These are phyloP conservation scores for Druon quercuslanigerum DNA, from an alignment of 1,140 invertebrate genomes.

Conservation along the genomic window DNA sequence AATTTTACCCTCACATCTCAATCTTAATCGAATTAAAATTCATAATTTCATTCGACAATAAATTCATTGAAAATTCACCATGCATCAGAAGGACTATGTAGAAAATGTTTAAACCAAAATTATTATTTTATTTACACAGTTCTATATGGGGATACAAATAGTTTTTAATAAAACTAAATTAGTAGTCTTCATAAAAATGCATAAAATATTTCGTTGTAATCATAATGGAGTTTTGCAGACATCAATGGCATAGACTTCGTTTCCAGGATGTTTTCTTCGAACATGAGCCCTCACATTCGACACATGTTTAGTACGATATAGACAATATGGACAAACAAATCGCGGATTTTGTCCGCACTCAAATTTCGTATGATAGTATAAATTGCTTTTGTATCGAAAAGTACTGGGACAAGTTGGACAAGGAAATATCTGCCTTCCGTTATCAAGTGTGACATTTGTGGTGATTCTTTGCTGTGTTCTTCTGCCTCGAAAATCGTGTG, in stretches of 20 bases:
- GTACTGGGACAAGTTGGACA: conserved; percentile 60
- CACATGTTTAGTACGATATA: conserved; percentile 67
- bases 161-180: neutral
- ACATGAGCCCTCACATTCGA: conserved; percentile 67
- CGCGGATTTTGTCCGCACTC: conserved; percentile 77
- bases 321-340: conserved; percentile 75
- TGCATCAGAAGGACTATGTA: neutral
- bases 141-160: neutral
- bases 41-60: too few relatives aligned
- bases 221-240: conserved; percentile 48
- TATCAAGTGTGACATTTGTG: neutral
- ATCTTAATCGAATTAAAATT: too few relatives aligned
- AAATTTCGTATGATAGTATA: conserved; percentile 76
- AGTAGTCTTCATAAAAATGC: neutral
- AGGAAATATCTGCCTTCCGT: conserved; percentile 47
- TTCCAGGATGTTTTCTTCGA: conserved; percentile 55
- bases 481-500: conserved; percentile 43
- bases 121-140: neutral
- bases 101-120: neutral
- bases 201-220: conserved; percentile 40
- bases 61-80: neutral
- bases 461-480: conserved; percentile 6
- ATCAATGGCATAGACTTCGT: conserved; percentile 53
- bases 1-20: too few relatives aligned
- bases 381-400: conserved; percentile 60